These are phyloP conservation scores for Timandra comae DNA, from an alignment of 2,888 invertebrate genomes.

Conservation along the genomic window DNA sequence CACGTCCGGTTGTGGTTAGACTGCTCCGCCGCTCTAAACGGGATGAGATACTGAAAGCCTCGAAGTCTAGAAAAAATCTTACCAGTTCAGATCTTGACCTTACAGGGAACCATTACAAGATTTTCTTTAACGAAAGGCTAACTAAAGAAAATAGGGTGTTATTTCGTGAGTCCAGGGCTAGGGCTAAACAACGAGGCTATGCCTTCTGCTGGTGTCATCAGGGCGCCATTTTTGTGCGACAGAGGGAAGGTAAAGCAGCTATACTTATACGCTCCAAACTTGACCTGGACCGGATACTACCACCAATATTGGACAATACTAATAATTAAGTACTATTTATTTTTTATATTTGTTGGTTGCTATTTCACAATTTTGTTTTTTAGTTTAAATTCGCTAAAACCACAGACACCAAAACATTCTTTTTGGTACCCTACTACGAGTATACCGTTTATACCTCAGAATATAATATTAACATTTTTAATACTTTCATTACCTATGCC, in stretches of 20 bases:
- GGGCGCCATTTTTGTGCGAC: background rate
- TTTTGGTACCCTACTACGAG: too few relatives aligned
- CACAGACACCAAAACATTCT: too few relatives aligned
- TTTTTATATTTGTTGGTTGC: too few relatives aligned
- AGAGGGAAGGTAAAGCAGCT: background rate
- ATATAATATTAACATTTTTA: too few relatives aligned
- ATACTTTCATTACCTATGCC: too few relatives aligned
- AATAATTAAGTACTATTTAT: too few relatives aligned
- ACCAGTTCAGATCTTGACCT: background rate
- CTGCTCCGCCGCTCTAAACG: background rate
- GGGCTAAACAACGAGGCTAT: background rate
- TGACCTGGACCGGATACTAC: too few relatives aligned
- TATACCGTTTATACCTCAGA: too few relatives aligned
- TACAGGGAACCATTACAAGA: background rate
- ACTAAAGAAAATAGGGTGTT: background rate
- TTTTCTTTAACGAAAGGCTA: background rate
- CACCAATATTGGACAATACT: too few relatives aligned
- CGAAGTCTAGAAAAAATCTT: background rate
- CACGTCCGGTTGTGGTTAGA: background rate
- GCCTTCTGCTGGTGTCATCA: background rate
- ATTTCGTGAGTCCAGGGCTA: background rate
- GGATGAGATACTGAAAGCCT: background rate
- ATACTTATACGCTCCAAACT: too few relatives aligned
- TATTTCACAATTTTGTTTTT: too few relatives aligned
- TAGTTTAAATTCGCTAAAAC: too few relatives aligned